Percentiles rank a stretch among this genome's conserved stretches.
phyloP scores from a whole-genome alignment of 2,888 invertebrate species.

The Cryptus armator region DNA sequence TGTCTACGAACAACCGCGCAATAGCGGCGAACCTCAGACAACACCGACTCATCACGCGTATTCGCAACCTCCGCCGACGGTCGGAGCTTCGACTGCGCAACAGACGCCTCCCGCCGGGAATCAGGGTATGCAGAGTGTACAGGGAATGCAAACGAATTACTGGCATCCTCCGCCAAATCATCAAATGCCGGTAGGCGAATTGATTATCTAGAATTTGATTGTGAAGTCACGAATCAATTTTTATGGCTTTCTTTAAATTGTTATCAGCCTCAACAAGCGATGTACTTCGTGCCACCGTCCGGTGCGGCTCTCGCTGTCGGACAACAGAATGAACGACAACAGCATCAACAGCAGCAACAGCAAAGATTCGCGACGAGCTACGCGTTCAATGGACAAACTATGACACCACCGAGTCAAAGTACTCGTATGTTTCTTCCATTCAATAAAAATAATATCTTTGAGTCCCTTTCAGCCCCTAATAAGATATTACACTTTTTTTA shows the following conservation, averaged over 20 bases:
- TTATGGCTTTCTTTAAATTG: conserved; percentile 22
- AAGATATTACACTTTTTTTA: conserved; percentile 29
- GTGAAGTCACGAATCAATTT: neutral
- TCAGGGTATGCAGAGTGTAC: conserved; percentile 74
- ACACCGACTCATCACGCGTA: conserved; percentile 76
- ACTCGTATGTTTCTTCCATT: conserved; percentile 75
- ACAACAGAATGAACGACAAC: conserved; percentile 78
- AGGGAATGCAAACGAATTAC: conserved; percentile 78
- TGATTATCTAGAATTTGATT: neutral
- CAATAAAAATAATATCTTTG: neutral
- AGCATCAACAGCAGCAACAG: conserved; percentile 78
- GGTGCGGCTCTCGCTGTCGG: conserved; percentile 79
- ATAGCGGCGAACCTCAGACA: conserved; percentile 76
- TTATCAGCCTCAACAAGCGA: conserved; percentile 81
- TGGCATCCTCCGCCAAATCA: conserved; percentile 82
- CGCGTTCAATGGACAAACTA: conserved; percentile 81
- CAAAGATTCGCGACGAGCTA: conserved; percentile 81
- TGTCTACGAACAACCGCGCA: conserved; percentile 80
- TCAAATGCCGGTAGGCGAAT: conserved; percentile 78
- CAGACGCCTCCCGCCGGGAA: conserved; percentile 71
- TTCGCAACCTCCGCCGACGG: conserved; percentile 76
- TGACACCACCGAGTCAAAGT: conserved; percentile 82
- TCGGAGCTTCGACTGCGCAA: conserved; percentile 69
- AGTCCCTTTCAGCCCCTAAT: neutral
- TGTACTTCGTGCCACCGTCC: conserved; percentile 83